Evolutionary conservation across 2,113 vertebrate genomes (phyloP).

Genomic region (Peromyscus maniculatus): DNA sequence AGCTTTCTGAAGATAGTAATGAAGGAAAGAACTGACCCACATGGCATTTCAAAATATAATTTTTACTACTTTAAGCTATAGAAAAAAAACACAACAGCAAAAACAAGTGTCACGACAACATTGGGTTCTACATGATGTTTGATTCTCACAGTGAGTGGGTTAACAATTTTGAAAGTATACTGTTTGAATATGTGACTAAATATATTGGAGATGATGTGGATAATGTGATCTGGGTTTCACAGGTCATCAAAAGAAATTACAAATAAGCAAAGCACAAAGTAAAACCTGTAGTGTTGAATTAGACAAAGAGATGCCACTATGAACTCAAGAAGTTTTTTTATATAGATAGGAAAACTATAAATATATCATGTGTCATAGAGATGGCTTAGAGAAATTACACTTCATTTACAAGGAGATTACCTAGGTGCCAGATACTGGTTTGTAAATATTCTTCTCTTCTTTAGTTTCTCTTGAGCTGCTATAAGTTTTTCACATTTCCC

Average conservation of each 20-base stretch:
- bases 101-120: not conserved
- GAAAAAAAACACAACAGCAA: not conserved
- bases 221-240: not conserved
- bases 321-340: not conserved
- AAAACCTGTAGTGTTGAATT: not conserved
- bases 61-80: conserved; percentile 12
- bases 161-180: not conserved
- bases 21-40: not conserved
- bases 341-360: not conserved
- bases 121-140: not conserved
- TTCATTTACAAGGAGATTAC: not conserved
- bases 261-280: not conserved
- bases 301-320: conserved; percentile 12
- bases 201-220: not conserved
- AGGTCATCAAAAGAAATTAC: not conserved
- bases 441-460: not conserved
- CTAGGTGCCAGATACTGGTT: not conserved
- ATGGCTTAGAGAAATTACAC: not conserved
- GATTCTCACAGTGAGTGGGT: not conserved
- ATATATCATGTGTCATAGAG: not conserved
- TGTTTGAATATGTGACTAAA: conserved; percentile 29
- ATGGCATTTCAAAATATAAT: conserved; percentile 8
- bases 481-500: not conserved
- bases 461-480: not conserved
- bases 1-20: not conserved